Conservation (phyloP, 2,113 vertebrate species). For the Jaculus jaculus region DNA sequence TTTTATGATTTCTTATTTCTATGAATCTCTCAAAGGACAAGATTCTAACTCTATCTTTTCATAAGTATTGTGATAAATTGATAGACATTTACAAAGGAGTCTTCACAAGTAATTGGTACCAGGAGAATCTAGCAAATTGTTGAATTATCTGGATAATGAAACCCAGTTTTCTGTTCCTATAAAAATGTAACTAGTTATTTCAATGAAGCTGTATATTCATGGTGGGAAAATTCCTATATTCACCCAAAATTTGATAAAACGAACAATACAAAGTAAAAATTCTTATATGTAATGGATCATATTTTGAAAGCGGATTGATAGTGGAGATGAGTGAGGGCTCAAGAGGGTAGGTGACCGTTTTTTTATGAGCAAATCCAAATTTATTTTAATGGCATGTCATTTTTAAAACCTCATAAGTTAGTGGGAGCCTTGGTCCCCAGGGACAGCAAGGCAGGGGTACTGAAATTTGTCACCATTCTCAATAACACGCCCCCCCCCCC, state of each 20-base stretch:
- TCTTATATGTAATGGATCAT: not conserved
- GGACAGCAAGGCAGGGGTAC: no score
- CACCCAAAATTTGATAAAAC: not conserved
- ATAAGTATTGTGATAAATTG: slow-evolving; percentile 6
- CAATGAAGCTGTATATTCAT: not conserved
- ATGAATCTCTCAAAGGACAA: not conserved
- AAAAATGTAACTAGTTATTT: not conserved
- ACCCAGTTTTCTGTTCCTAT: not conserved
- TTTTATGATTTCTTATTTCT: slow-evolving; percentile 12
- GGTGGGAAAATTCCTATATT: not conserved
- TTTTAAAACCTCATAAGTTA: not conserved
- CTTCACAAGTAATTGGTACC: not conserved
- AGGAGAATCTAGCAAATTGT: slow-evolving; percentile 16
- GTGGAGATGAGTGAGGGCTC: not conserved
- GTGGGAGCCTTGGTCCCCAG: no score
- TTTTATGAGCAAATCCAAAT: not conserved
- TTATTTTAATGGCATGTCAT: not conserved
- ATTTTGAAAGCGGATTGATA: not conserved
- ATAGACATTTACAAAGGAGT: not conserved
- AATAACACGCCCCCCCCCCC: no score
- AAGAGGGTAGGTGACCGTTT: not conserved
- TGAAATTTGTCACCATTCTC: no score
- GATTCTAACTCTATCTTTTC: not conserved
- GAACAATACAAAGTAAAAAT: not conserved
- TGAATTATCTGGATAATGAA: not conserved